phyloP scores from a whole-genome alignment of 2,113 vertebrate species.

The Climacteris rufus region DNA sequence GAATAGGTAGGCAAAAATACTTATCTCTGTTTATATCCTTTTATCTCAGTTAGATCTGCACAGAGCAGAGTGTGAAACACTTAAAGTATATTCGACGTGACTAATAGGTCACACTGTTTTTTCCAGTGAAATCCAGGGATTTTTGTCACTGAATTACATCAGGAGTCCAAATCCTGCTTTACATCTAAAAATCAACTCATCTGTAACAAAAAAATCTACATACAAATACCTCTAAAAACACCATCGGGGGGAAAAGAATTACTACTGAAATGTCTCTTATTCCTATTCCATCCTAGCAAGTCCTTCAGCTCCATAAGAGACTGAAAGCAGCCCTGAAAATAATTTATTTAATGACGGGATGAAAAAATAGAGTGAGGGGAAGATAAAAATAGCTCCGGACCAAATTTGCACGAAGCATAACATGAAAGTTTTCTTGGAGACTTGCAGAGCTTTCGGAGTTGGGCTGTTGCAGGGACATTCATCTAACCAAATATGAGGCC shows the following conservation, averaged over 20 bases:
- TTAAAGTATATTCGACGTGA: background rate
- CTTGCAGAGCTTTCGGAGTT: conserved; percentile 2
- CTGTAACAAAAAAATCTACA: background rate
- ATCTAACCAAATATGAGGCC: conserved; percentile 63
- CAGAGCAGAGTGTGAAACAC: background rate
- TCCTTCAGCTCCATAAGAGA: background rate
- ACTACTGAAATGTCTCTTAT: background rate
- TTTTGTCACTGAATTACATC: background rate
- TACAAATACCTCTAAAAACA: background rate
- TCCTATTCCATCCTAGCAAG: background rate
- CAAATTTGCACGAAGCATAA: background rate
- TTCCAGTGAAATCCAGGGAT: background rate
- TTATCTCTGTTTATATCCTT: conserved; percentile 1
- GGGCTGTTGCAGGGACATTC: conserved; percentile 56
- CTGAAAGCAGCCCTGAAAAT: conserved; percentile 8
- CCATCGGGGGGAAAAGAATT: accelerated
- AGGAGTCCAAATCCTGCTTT: background rate
- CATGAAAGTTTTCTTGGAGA: conserved; percentile 24
- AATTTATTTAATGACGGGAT: background rate
- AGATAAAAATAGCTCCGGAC: conserved; percentile 16
- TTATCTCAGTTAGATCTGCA: conserved; percentile 6
- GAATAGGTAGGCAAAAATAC: conserved; percentile 30
- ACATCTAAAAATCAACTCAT: background rate
- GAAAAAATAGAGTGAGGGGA: background rate
- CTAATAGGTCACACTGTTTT: background rate